A percentile compares a stretch with the other conserved stretches of the same genome.
Conservation (phyloP, 2,888 invertebrate genomes). For the Scrobipalpa costella region DNA sequence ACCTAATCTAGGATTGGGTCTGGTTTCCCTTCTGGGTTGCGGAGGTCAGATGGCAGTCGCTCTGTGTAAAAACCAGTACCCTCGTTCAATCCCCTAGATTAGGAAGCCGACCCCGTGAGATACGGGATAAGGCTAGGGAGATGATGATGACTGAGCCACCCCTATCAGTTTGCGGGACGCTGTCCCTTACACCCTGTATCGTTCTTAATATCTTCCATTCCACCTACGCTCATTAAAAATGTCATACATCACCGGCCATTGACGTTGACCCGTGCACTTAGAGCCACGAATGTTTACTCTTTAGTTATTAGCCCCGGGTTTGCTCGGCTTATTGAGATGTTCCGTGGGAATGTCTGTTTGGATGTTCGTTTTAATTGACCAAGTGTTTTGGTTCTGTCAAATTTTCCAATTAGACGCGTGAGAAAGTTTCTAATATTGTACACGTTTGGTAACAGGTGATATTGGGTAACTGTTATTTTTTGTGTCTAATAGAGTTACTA, state of each 20-base stretch:
- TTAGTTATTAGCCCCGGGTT: slow-evolving; percentile 31
- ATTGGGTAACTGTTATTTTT: not conserved
- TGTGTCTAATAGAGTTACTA: too few relatives aligned
- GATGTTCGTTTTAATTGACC: slow-evolving; percentile 22
- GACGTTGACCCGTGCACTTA: slow-evolving; percentile 37
- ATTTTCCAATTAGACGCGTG: slow-evolving; percentile 24
- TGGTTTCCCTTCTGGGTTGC: too few relatives aligned
- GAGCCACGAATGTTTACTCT: slow-evolving; percentile 36
- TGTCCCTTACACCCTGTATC: too few relatives aligned
- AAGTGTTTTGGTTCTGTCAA: slow-evolving; percentile 22
- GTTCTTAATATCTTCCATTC: slow-evolving; percentile 2
- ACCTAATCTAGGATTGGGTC: too few relatives aligned
- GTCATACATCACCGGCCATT: not conserved
- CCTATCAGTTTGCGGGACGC: too few relatives aligned
- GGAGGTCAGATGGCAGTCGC: too few relatives aligned
- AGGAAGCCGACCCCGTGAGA: too few relatives aligned
- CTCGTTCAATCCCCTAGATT: too few relatives aligned
- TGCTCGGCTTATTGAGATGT: slow-evolving; percentile 32
- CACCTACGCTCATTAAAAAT: slow-evolving; percentile 12
- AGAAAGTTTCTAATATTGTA: slow-evolving; percentile 19
- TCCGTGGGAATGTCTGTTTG: slow-evolving; percentile 29
- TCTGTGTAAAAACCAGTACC: too few relatives aligned
- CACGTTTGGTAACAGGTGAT: not conserved
- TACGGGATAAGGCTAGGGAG: too few relatives aligned
- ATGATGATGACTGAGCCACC: too few relatives aligned